Base-by-base conservation (phyloP, 2,888 invertebrate species). In the Tuberolachnus salignus region DNA sequence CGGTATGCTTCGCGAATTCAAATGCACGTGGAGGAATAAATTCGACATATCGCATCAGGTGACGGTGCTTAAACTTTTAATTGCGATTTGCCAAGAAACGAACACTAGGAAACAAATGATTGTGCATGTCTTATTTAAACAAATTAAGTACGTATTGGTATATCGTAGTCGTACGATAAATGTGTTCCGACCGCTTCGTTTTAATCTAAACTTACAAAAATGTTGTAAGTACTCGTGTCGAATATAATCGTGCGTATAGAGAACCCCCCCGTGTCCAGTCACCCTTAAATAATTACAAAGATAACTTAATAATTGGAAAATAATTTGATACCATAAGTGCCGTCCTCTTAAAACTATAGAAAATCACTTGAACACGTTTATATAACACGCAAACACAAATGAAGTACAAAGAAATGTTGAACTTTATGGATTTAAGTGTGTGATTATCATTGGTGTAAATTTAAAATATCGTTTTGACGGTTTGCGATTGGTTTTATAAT, bases 51-150 rank as follows among this genome's bases (percentile, higher is more conserved):
- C 61, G 9, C 21, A 78, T 23, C 78, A 78, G 61, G 42, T n/a
- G 23, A 21, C 4, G 11, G 59, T 69, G n/a, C 49, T 78, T 8
- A 78, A 78, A 69, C 69, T 78, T 16, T 42, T 78, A 42, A 78
- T 26, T 1, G 61, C 19, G 10, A 59, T 78, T 51, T 67, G 57
- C 21, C 21, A 34, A 59, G 69, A 78, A 69, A 78, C 59, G 1
- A 69, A 21, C 0, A 78, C 69, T 59, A 69, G 78, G 42, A 78
- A 67, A 78, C 69, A 78, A 49, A 19, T 51, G 42, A 78, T 69
- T 49, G 59, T 34, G 21, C 49, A 78, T 0, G 42, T 78, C 16
- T 51, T 78, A 23, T 78, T 78, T 19, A 42, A 69, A n/a, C 49
- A 51, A 8, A 59, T 69, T 11, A 59, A 67, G 78, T 78, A 69